phyloP scores from a whole-genome alignment of 2,888 invertebrate genomes.

The Copidosoma aretas region DNA sequence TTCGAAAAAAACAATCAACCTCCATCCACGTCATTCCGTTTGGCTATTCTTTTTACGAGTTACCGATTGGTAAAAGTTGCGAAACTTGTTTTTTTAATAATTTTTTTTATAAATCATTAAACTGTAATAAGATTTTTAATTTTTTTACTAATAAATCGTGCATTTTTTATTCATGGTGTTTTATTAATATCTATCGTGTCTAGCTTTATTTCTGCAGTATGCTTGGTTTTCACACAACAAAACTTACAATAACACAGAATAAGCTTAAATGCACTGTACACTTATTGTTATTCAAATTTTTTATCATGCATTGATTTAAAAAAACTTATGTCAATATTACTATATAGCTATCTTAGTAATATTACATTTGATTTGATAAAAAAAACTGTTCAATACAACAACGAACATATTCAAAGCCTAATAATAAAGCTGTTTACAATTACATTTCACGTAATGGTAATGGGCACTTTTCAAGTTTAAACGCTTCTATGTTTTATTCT shows the following conservation, averaged over 20 bases:
- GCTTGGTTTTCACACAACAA: too few relatives aligned
- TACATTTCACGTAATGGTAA: conserved; percentile 25
- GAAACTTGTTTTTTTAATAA: not conserved
- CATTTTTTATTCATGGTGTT: not conserved
- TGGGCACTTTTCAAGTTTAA: conserved; percentile 18
- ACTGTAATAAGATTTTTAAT: not conserved
- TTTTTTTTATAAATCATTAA: not conserved
- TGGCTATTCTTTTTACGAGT: conserved; percentile 20
- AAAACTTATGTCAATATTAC: too few relatives aligned
- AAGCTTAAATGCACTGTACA: too few relatives aligned
- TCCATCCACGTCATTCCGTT: conserved; percentile 35
- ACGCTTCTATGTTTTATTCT: conserved; percentile 29
- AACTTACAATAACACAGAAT: too few relatives aligned
- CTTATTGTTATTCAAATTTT: too few relatives aligned
- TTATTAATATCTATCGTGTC: too few relatives aligned
- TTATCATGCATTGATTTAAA: too few relatives aligned
- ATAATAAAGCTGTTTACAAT: conserved; percentile 17
- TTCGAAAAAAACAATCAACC: conserved; percentile 13
- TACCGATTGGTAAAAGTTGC: conserved; percentile 5
- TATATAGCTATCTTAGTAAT: not conserved
- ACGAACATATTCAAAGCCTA: conserved; percentile 24
- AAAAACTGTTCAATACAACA: conserved; percentile 26
- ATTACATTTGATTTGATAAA: conserved; percentile 20
- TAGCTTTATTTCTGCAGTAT: too few relatives aligned
- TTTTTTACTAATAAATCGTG: not conserved